Evolutionary conservation across 2,888 invertebrate genomes (phyloP), one percentile per base, ranked within the genome.

Genomic region (Abrostola tripartita): DNA sequence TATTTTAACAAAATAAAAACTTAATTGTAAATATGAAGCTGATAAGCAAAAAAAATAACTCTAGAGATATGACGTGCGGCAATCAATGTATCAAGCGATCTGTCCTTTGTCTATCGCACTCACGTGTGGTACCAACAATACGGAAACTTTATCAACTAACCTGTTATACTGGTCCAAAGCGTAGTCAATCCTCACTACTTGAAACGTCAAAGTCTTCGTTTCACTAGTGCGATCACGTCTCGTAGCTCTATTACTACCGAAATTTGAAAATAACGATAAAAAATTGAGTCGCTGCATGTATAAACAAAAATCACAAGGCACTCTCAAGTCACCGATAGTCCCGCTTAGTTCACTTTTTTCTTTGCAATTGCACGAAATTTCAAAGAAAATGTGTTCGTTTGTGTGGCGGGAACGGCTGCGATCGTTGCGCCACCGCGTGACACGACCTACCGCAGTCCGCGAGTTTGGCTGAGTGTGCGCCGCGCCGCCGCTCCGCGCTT

Each of bases 321-420:
- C 93, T 88, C 81, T 87, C 81, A 81, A 85, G 88, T 90, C 92
- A 93, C 92, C 86, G 78, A 88, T 85, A 82, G 83, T 89, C 84
- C 85, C 90, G 89, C 90, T 85, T 78, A 72, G 77, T 85, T 89
- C 92, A 91, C 93, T 92, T 89, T 86, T 92, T 91, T 93, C 94
- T 94, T 94, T 94, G 94, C 93, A 94, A 90, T 91, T 92, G 73
- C 89, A 79, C 90, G 91, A 93, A 94, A 90, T 94, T 91, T 94
- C 94, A 94, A 94, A 94, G 94, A 93, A 93, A 93, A 93, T 88
- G 90, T 88, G 89, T 86, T 81, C 82, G 80, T 84, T 82, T 83
- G 82, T 84, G 85, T 83, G 83, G 85, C 88, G 89, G 88, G 88
- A 85, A 84, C 81, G 85, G 84, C 91, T 92, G 92, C 92, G 93